Evolutionary conservation across 2,113 vertebrate genomes (phyloP), one percentile per base, ranked within the genome.

Genomic region (Psephotus haematonotus): DNA sequence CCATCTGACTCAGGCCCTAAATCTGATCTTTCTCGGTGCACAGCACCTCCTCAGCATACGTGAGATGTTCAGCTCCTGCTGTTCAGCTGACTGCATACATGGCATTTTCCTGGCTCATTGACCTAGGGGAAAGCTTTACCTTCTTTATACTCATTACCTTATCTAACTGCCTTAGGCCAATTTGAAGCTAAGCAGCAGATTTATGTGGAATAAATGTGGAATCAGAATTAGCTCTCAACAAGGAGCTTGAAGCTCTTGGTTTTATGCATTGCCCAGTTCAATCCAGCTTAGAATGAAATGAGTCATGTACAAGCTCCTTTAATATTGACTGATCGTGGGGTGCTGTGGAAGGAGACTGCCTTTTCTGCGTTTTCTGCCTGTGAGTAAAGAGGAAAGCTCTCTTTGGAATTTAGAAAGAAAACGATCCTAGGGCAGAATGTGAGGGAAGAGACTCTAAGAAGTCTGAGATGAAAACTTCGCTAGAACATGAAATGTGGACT

Each of bases 11-110:
- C 17, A 23, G 20, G 17, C 7, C 12, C 14, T 62, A 47, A 31
- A 74, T 8, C 33, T 64, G 60, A 72, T 37, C 17, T 80, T 35
- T 37, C n/a, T 23, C 1, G 0, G 6, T 72, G 47, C 50, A 33
- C 65, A 63, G 25, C 43, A 47, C 19, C 24, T 41, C 53, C 43
- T 49, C 0, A 2, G 25, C 47, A 57, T 10, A 16, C 1, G 0
- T 17, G 29, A 59, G 25, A 5, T 64, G 29, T 46, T 74, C 47
- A 69, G 47, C 37, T 86, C 43, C 29, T 27, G 1, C 44, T 29
- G 14, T 25, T 53, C 44, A 76, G n/a, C 57, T 70, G 39, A 22
- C 8, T 46, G 11, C 11, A 29, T 13, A n/a, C 7, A 3, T 23
- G 12, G 33, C 31, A 6, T 50, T 46, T 49, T 65, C 35, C 52